phyloP scores from a whole-genome alignment of 2,888 invertebrate genomes.

The Rotaria sp. region DNA sequence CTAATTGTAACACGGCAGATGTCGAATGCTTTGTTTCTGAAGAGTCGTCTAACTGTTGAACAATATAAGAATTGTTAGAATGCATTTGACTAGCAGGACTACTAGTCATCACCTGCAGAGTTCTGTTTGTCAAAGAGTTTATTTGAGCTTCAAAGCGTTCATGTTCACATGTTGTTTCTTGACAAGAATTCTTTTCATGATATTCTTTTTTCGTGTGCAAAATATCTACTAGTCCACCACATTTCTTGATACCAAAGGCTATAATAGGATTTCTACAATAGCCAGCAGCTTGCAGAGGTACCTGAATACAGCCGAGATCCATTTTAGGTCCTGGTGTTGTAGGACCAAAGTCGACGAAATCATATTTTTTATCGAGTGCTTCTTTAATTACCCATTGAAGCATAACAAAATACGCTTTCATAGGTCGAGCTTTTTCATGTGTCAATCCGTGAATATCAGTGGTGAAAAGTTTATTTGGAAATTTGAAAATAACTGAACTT shows the following conservation, averaged over 20 bases:
- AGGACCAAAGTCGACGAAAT: neutral
- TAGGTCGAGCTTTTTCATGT: neutral
- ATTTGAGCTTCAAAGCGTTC: too few relatives aligned
- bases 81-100: too few relatives aligned
- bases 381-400: conserved; percentile 4
- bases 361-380: neutral
- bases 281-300: neutral
- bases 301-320: neutral
- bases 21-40: too few relatives aligned
- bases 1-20: too few relatives aligned
- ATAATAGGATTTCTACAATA: neutral
- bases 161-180: too few relatives aligned
- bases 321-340: neutral
- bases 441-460: neutral
- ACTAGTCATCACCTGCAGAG: too few relatives aligned
- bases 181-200: too few relatives aligned
- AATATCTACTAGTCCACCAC: neutral
- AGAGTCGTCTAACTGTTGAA: too few relatives aligned
- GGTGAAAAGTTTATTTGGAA: neutral
- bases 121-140: too few relatives aligned
- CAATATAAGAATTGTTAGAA: too few relatives aligned
- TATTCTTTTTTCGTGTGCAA: too few relatives aligned
- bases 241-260: neutral
- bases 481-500: neutral
- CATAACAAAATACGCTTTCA: neutral